phyloP scores from a whole-genome alignment of 2,888 invertebrate species.

The Apodemia hepburni region DNA sequence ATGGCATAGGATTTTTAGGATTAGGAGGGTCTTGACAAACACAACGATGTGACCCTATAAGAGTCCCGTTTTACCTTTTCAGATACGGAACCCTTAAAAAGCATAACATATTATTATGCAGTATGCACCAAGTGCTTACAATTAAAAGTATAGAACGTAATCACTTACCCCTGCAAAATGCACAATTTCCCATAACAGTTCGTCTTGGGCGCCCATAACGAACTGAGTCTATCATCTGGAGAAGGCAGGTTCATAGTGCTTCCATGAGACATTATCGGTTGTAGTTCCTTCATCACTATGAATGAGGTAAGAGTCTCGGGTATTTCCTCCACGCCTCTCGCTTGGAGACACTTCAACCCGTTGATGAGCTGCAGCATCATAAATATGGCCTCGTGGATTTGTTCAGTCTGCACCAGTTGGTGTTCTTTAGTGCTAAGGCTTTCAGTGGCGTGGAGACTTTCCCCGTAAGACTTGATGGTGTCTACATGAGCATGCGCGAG shows the following conservation, averaged over 20 bases:
- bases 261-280: constrained; percentile 42
- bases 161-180: constrained; percentile 86
- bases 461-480: constrained; percentile 86
- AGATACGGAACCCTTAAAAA: too few relatives aligned
- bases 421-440: constrained; percentile 56
- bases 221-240: constrained; percentile 64
- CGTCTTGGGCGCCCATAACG: constrained; percentile 70
- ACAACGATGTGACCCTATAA: too few relatives aligned
- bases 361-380: constrained; percentile 90
- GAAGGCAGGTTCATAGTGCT: constrained; percentile 48
- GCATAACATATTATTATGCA: too few relatives aligned
- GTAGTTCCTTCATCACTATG: constrained; percentile 83
- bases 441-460: constrained; percentile 79
- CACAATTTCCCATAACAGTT: constrained; percentile 83
- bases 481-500: constrained; percentile 87
- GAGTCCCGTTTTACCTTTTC: too few relatives aligned
- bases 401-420: constrained; percentile 69
- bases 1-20: too few relatives aligned
- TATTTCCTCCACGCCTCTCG: constrained; percentile 90
- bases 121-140: neutral
- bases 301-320: constrained; percentile 86
- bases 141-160: too few relatives aligned
- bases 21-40: too few relatives aligned
- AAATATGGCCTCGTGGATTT: constrained; percentile 85
- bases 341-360: constrained; percentile 90